These are phyloP conservation scores for Drosophila kambysellisi DNA, from an alignment of 2,888 invertebrate genomes.

Conservation along the genomic window DNA sequence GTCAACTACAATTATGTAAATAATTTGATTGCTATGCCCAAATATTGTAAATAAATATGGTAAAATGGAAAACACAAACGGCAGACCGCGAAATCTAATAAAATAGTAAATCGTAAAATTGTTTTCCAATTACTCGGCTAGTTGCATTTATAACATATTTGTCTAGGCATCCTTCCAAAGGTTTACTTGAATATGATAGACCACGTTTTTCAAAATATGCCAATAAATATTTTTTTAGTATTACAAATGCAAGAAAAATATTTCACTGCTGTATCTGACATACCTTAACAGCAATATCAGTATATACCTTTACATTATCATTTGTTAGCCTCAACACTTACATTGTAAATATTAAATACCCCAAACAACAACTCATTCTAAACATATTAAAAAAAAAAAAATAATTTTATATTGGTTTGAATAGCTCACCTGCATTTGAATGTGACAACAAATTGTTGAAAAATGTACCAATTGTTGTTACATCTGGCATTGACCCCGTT, in stretches of 20 bases:
- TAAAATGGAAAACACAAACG: conserved; percentile 48
- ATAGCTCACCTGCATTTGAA: conserved; percentile 84
- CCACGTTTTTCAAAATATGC: background rate
- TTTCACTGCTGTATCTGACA: background rate
- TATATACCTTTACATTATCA: too few species aligned
- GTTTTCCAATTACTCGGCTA: conserved; percentile 50
- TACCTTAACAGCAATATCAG: too few species aligned
- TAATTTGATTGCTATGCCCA: conserved; percentile 69
- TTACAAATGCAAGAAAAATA: background rate
- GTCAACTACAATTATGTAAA: conserved; percentile 74
- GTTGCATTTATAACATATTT: background rate
- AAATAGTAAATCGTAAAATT: conserved; percentile 65
- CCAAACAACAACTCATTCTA: background rate
- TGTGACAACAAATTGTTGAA: conserved; percentile 84
- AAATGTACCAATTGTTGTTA: conserved; percentile 84
- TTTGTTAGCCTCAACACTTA: too few species aligned
- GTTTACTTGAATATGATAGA: background rate
- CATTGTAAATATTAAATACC: conserved; percentile 8
- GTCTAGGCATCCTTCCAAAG: background rate
- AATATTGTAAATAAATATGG: conserved; percentile 70
- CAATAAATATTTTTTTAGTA: background rate
- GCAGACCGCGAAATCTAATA: conserved; percentile 71
- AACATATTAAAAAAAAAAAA: conserved; percentile 19
- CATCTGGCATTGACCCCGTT: conserved; percentile 56
- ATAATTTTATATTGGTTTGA: conserved; percentile 34